A percentile compares a stretch with the other conserved stretches of the same genome.
Evolutionary conservation across 2,113 vertebrate species (phyloP).

Genomic region (Amphiprion percula): DNA sequence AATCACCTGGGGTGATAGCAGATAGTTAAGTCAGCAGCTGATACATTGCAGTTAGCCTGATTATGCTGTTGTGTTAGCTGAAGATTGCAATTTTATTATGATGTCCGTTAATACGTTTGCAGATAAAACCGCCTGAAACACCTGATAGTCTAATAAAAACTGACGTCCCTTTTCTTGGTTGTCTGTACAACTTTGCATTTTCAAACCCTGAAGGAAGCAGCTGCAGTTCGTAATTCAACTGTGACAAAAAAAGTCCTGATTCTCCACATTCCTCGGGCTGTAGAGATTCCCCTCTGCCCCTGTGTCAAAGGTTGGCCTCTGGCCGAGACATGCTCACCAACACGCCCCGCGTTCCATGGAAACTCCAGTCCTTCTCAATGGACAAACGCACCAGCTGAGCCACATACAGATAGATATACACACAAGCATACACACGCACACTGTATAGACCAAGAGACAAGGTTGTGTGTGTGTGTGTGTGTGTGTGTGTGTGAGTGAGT

Average conservation of each 20-base stretch:
- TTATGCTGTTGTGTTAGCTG: neutral
- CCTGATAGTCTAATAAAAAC: neutral
- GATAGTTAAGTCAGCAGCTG: neutral
- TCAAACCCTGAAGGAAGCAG: constrained; percentile 14
- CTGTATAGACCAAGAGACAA: constrained; percentile 37
- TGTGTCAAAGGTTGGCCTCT: constrained; percentile 67
- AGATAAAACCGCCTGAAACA: neutral
- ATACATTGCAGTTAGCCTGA: neutral
- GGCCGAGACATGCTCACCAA: constrained; percentile 69
- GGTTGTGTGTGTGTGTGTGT: constrained; percentile 17
- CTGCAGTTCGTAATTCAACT: constrained; percentile 26
- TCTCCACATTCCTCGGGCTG: constrained; percentile 59
- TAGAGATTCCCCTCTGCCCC: constrained; percentile 68
- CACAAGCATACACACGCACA: constrained; percentile 9
- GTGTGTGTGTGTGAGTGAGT: constrained; percentile 16
- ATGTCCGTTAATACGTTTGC: neutral
- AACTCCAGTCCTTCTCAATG: constrained; percentile 71
- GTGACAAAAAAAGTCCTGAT: constrained; percentile 40
- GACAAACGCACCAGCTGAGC: constrained; percentile 60
- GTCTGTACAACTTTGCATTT: neutral
- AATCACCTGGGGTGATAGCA: constrained; percentile 3
- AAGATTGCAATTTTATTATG: neutral
- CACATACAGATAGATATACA: constrained; percentile 56
- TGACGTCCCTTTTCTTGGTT: neutral
- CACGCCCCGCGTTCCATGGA: constrained; percentile 65